Conservation (phyloP, 2,113 vertebrate species). For the Mobula hypostoma region DNA sequence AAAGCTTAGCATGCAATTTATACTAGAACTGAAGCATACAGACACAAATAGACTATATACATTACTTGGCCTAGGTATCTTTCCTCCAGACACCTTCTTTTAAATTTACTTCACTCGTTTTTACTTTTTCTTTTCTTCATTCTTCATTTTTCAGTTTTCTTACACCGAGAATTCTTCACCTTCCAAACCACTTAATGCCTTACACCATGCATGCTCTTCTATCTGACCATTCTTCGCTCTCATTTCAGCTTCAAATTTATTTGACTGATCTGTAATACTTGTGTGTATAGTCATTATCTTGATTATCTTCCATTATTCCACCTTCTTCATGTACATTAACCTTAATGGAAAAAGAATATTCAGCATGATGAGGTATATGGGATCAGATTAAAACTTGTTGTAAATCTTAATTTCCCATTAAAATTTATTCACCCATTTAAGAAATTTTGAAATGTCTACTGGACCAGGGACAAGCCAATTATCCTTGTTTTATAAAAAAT, state of each 20-base stretch:
- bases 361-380: constrained; percentile 37
- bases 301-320: constrained; percentile 38
- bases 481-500: neutral
- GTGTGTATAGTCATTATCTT: constrained; percentile 37
- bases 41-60: constrained; percentile 38
- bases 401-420: constrained; percentile 34
- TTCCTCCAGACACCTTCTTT: constrained; percentile 36
- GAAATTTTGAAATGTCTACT: neutral
- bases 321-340: constrained; percentile 37
- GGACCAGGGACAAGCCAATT: neutral
- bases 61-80: constrained; percentile 37
- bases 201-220: constrained; percentile 38
- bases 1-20: constrained; percentile 37
- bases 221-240: constrained; percentile 37
- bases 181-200: constrained; percentile 38
- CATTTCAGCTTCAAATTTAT: constrained; percentile 38
- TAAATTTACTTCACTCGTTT: constrained; percentile 38
- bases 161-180: constrained; percentile 33
- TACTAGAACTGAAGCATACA: constrained; percentile 35
- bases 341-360: constrained; percentile 38
- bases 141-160: constrained; percentile 38
- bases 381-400: constrained; percentile 32
- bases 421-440: neutral
- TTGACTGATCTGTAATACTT: constrained; percentile 38
- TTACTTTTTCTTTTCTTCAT: constrained; percentile 37